phyloP scores from a whole-genome alignment of 2,113 vertebrate genomes.

The Ictalurus furcatus region DNA sequence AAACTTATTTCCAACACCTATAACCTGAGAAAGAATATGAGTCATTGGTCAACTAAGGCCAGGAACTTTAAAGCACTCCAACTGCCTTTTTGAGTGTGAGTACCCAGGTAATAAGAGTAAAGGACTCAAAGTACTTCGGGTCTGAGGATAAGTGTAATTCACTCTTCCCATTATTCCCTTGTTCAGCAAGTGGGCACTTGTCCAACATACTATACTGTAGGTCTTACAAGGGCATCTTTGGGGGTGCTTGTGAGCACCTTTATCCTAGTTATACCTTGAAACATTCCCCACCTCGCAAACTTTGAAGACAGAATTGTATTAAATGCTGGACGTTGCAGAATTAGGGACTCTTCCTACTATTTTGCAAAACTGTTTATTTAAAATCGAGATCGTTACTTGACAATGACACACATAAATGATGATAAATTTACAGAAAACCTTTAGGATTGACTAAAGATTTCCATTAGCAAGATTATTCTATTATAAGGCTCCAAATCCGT shows the following conservation, averaged over 20 bases:
- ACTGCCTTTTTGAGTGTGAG: not conserved
- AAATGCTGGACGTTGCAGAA: not conserved
- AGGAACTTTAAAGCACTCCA: not conserved
- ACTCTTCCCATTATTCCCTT: not conserved
- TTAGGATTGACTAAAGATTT: not conserved
- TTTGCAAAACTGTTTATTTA: not conserved
- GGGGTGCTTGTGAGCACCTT: not conserved
- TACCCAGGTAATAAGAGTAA: not conserved
- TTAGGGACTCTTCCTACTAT: not conserved
- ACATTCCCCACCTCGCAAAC: not conserved
- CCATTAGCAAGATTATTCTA: not conserved
- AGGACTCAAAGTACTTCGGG: not conserved
- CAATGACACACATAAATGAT: not conserved
- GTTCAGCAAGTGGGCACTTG: not conserved
- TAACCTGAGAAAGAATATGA: not conserved
- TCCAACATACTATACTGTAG: not conserved
- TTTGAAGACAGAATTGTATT: not conserved
- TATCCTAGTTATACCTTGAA: not conserved
- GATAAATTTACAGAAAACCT: not conserved
- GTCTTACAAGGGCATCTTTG: not conserved
- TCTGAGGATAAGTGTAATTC: not conserved
- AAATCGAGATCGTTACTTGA: not conserved
- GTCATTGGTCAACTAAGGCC: not conserved
- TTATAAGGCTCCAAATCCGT: not conserved
- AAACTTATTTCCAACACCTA: not conserved